Evolutionary conservation across 2,797 vertebrate genomes (phyloP), one percentile per base, ranked within the genome.

Genomic region (Sciurus vulgaris): DNA sequence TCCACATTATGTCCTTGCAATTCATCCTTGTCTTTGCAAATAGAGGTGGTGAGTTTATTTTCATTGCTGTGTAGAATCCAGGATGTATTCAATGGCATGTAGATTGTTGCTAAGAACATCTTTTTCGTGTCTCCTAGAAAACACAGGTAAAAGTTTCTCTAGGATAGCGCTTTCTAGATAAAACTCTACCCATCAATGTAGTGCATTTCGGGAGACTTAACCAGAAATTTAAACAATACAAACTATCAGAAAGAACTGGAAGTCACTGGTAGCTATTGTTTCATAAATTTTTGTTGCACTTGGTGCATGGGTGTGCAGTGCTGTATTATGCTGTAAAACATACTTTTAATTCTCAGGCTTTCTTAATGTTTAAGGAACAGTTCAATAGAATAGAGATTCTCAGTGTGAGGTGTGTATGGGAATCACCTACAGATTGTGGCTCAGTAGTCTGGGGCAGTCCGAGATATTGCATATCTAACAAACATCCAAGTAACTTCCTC

Each of bases 111-210:
- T n/a, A 41, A 47, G 7, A 78, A 33, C 49, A 81, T 70, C 35
- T 38, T 93, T 70, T 67, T 81, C 63, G 8, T 90, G 51, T 56
- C 81, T 92, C 51, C 79, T 69, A 89, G 26, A 65, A n/a, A 92
- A 22, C 15, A 76, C 10, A 7, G 28, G 24, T 14, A 54, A 70
- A 15, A 35, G 14, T 76, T 86, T 89, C 89, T 76, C 69, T 63
- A 81, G 35, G 38, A n/a, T 3, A 11, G 15, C 6, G 24, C 18
- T 83, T 70, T 90, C 56, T 41, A 74, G 49, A 74, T 9, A 89
- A 84, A 59, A 54, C 26, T 77, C 18, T 17, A 51, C 10, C 24
- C 28, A 65, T 35, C 22, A 22, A 13, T 51, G 61, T 28, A 44
- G 22, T 79, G 22, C 22, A 17, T 93, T 85, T 89, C 24, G 17